Percentiles rank a stretch among this genome's conserved stretches.
Evolutionary conservation across 2,888 invertebrate species (phyloP).

Genomic region (Barypeithes pellucidus): DNA sequence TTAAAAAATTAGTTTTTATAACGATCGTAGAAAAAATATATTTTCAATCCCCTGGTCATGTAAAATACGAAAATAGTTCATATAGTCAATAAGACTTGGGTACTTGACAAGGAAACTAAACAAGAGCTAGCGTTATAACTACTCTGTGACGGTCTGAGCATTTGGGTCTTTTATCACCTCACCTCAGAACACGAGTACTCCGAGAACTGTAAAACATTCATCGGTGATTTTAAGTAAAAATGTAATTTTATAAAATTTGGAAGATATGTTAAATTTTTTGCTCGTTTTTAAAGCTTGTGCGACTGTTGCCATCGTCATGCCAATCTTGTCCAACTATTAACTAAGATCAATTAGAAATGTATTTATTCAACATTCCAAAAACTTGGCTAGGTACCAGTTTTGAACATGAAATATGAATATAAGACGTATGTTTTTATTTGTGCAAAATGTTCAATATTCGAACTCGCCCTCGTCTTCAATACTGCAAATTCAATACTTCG

Average conservation of each 20-base stretch:
- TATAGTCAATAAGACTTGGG: too few species aligned
- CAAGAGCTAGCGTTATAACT: too few species aligned
- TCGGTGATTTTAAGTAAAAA: background rate
- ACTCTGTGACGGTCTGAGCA: too few species aligned
- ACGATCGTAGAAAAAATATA: too few species aligned
- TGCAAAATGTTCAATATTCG: constrained; percentile 5
- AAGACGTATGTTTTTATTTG: background rate
- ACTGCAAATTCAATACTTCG: constrained; percentile 65
- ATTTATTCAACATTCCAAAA: too few species aligned
- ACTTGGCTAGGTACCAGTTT: too few species aligned
- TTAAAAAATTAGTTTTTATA: too few species aligned
- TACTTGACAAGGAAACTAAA: too few species aligned
- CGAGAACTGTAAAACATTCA: background rate
- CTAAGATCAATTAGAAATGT: background rate
- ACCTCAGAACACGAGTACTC: too few species aligned
- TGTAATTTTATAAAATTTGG: background rate
- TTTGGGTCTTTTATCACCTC: too few species aligned
- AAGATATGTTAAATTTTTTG: constrained; percentile 2
- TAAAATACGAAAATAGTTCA: too few species aligned
- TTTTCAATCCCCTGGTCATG: too few species aligned
- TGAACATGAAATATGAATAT: background rate
- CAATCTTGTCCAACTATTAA: background rate
- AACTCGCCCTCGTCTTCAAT: constrained; percentile 48
- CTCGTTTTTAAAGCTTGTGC: constrained; percentile 1
- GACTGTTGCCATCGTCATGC: background rate